Percentiles rank a stretch among this genome's conserved stretches.
These are phyloP conservation scores for Ciona savignyi DNA, from an alignment of 23 tunicate genomes.

Conservation along the genomic window DNA sequence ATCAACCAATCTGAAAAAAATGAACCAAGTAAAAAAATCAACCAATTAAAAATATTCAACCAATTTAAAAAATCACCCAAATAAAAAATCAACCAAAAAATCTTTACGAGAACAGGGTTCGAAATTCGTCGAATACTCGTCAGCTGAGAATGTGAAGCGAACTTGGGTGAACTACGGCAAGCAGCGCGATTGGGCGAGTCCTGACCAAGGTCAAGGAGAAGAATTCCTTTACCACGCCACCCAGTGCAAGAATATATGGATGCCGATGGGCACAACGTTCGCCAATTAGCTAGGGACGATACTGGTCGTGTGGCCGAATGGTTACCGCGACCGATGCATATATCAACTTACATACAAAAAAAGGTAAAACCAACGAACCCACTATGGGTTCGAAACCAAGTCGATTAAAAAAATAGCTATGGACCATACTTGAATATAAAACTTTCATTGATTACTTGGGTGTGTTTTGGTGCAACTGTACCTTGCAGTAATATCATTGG, in stretches of 20 bases:
- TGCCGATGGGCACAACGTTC: conserved; percentile 94
- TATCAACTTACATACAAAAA: too few relatives aligned
- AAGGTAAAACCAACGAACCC: too few relatives aligned
- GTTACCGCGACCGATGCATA: too few relatives aligned
- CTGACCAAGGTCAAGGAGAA: conserved; percentile 69
- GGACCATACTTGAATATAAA: too few relatives aligned
- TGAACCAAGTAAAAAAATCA: neutral
- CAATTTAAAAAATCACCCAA: neutral
- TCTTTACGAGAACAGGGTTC: conserved; percentile 43
- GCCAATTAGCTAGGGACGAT: conserved; percentile 69
- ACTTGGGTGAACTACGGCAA: conserved; percentile 96
- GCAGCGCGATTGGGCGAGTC: conserved; percentile 47
- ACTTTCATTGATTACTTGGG: too few relatives aligned
- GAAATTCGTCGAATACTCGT: conserved; percentile 72
- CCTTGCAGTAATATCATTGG: too few relatives aligned
- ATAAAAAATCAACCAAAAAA: too few relatives aligned
- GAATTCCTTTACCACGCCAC: conserved; percentile 93
- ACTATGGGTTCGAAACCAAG: too few relatives aligned
- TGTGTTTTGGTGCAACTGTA: too few relatives aligned
- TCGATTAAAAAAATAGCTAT: too few relatives aligned
- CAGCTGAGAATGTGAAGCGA: conserved; percentile 87
- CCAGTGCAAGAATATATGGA: conserved; percentile 95
- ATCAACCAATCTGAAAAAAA: neutral
- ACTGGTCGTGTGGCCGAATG: too few relatives aligned
- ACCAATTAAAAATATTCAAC: neutral